These are phyloP conservation scores for Drosophila neutralis DNA, from an alignment of 2,888 invertebrate genomes.

Conservation along the genomic window DNA sequence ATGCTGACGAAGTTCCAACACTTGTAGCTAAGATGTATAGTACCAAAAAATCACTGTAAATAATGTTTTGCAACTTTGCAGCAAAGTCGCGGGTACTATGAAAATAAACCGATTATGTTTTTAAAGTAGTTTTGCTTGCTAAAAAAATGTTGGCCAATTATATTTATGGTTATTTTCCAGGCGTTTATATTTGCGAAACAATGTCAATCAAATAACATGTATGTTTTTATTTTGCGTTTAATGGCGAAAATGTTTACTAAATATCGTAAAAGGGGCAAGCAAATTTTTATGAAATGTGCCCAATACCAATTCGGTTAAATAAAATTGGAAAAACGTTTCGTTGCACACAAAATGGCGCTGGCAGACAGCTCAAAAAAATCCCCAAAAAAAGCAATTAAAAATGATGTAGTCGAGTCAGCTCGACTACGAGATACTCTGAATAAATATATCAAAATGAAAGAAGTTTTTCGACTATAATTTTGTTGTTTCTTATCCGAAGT, in stretches of 20 bases:
- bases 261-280: slow-evolving; percentile 38
- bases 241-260: slow-evolving; percentile 30
- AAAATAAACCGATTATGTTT: background rate
- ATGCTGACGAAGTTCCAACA: background rate
- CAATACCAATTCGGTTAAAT: slow-evolving; percentile 35
- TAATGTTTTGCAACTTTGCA: background rate
- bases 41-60: background rate
- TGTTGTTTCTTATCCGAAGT: background rate
- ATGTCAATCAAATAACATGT: slow-evolving; percentile 50
- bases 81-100: background rate
- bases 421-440: background rate
- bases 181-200: background rate
- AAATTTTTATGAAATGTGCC: slow-evolving; percentile 60
- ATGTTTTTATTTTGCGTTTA: slow-evolving; percentile 14
- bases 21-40: background rate
- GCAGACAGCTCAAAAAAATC: slow-evolving; percentile 11
- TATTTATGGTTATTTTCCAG: background rate
- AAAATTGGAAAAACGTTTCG: slow-evolving; percentile 55
- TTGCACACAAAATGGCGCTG: slow-evolving; percentile 63
- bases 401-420: background rate
- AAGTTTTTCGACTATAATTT: background rate
- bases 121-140: background rate
- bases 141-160: background rate
- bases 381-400: background rate
- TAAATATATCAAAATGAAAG: background rate